Base-by-base conservation (phyloP, 2,113 vertebrate genomes). In the Corythornis madagascariensis region DNA sequence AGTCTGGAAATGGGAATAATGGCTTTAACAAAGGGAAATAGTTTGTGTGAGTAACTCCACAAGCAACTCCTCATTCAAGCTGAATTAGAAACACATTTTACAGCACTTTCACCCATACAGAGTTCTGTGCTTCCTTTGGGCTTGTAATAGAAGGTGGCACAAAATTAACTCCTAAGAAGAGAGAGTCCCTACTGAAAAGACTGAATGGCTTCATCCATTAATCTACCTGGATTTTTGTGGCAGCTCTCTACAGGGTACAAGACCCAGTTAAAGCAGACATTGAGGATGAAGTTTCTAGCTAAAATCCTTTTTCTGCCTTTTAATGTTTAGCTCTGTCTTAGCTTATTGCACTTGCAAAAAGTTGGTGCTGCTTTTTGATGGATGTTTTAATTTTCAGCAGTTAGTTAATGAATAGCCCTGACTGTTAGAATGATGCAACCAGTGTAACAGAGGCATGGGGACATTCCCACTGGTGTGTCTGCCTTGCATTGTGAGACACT, bases 351-450 rank as follows among this genome's bases (percentile, higher is more conserved):
- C 25, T 80, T 92, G 38, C 5, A 31, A 84, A 65, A 80, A 76
- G 28, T 21, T 82, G 35, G 12, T 78, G 35, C 73, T 91, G 10
- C 75, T 85, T 95, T 87, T 85, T 86, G 88, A 94, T 70, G 35
- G 55, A 47, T 18, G 2, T 88, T 88, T 92, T 91, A 50, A 83
- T 83, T 81, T 93, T 84, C 77, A 75, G 57, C 82, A 75, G 53
- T 82, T 94, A 71, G 59, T 91, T 93, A 94, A 90, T 95, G 69
- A 94, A 72, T 86, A 92, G 60, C 70, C 61, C 73, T 84, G 83
- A 80, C 69, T 92, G 80, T 90, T 86, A 84, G 86, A 93, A 67
- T 52, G 55, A 67, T 89, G 87, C 66, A 84, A 73, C 60, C 86
- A 67, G 29, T 90, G 75, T 88, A 90, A 13, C 57, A 93, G 73